A percentile compares a stretch with the other conserved stretches of the same genome.
Conservation (phyloP, 2,113 vertebrate species). For the Electrona antarctica region DNA sequence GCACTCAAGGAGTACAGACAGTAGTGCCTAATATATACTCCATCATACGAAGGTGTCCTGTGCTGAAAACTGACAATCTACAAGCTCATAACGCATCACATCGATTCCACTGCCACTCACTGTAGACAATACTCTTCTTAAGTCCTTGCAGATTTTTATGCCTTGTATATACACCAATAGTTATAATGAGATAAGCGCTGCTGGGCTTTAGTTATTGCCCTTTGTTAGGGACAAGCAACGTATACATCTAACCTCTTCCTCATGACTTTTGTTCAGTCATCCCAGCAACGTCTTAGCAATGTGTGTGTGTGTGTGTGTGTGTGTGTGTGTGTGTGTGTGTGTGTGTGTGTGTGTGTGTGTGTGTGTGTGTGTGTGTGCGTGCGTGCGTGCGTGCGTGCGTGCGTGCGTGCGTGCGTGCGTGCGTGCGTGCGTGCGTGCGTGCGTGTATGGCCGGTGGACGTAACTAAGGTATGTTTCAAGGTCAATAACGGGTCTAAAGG, state of each 20-base stretch:
- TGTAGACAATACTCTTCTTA: constrained; percentile 11
- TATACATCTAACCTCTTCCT: constrained; percentile 2
- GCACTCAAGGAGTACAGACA: constrained; percentile 29
- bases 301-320: too few species aligned
- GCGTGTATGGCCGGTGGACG: too few species aligned
- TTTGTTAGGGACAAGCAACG: constrained; percentile 11
- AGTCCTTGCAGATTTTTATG: constrained; percentile 36
- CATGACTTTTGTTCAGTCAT: not conserved
- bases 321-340: too few species aligned
- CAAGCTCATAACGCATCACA: too few species aligned
- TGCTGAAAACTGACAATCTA: not conserved
- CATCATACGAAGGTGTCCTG: not conserved
- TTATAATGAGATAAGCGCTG: not conserved
- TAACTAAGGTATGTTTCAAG: too few species aligned
- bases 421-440: too few species aligned
- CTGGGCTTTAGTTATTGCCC: not conserved
- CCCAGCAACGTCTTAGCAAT: constrained; percentile 11
- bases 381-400: too few species aligned
- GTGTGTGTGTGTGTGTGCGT: too few species aligned
- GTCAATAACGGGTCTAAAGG: too few species aligned
- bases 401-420: too few species aligned
- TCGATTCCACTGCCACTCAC: too few species aligned
- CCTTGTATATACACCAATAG: not conserved
- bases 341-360: too few species aligned
- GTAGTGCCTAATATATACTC: not conserved